Percentiles rank a stretch among this genome's conserved stretches.
Evolutionary conservation across 1,140 invertebrate species (phyloP).

Genomic region (Polypedilum vanderplanki): DNA sequence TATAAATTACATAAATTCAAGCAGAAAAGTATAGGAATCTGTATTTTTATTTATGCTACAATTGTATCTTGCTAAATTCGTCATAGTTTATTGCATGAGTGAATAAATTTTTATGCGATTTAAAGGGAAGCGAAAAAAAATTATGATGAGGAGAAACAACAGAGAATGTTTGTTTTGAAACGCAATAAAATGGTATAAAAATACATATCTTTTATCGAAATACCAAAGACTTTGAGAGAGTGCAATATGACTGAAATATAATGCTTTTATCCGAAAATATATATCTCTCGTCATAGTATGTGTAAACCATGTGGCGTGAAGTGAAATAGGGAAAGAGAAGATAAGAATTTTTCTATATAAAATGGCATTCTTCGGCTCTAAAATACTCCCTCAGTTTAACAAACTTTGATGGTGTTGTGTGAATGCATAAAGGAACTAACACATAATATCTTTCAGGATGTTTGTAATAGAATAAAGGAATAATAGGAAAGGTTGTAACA

Average conservation of each 20-base stretch:
- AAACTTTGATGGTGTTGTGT: background rate
- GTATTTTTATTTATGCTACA: too few species aligned
- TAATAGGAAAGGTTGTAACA: background rate
- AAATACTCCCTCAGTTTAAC: background rate
- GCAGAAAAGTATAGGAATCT: too few species aligned
- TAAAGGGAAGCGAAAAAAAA: too few species aligned
- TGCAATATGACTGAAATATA: background rate
- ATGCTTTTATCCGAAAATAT: background rate
- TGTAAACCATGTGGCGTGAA: background rate
- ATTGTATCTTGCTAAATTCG: background rate
- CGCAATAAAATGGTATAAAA: background rate
- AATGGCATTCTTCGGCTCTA: background rate
- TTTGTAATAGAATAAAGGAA: background rate
- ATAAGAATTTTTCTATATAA: background rate
- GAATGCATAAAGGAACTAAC: background rate
- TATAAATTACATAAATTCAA: too few species aligned
- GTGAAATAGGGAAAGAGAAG: background rate
- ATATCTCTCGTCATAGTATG: background rate
- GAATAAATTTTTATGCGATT: background rate
- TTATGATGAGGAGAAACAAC: too few species aligned
- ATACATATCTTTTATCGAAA: background rate
- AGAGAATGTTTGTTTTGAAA: background rate
- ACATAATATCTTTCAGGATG: conserved; percentile 3
- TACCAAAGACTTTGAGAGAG: background rate
- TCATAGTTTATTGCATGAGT: background rate